Conservation (phyloP, 2,888 invertebrate genomes). For the Mimumesa dahlbomi region DNA sequence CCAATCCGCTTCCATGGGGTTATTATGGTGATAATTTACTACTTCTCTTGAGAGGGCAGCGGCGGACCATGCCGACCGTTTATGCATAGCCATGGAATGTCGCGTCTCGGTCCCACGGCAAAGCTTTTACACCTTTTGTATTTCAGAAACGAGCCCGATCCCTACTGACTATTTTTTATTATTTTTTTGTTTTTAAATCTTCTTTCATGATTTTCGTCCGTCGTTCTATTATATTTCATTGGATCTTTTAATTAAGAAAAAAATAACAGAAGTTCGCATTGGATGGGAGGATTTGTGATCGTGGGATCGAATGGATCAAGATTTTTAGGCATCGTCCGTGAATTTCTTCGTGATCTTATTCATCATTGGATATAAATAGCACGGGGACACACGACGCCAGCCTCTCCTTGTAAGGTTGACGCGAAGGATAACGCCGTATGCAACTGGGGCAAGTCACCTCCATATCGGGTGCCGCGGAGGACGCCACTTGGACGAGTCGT, state of each 20-base stretch:
- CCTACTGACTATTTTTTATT: conserved; percentile 5
- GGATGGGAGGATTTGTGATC: no score
- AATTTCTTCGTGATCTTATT: conserved; percentile 49
- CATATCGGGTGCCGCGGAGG: conserved; percentile 71
- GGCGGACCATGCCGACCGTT: conserved; percentile 63
- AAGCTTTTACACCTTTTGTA: conserved; percentile 60
- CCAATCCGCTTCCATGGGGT: conserved; percentile 75
- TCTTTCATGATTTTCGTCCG: no score
- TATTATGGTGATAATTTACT: conserved; percentile 78
- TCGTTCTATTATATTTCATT: no score
- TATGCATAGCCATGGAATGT: conserved; percentile 67
- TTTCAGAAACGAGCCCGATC: conserved; percentile 61
- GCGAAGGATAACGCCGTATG: conserved; percentile 70
- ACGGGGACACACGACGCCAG: conserved; percentile 47
- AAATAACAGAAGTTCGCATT: no score
- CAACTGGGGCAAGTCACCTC: conserved; percentile 72
- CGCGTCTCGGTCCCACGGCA: conserved; percentile 65
- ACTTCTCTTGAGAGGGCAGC: conserved; percentile 66
- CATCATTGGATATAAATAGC: conserved; percentile 63
- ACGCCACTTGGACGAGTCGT: conserved; percentile 60
- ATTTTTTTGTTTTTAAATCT: not conserved
- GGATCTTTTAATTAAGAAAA: no score
- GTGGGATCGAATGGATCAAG: no score
- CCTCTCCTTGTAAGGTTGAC: conserved; percentile 71
- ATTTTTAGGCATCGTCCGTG: conserved; percentile 29